Evolutionary conservation across 1,140 invertebrate species (phyloP), one percentile per base, ranked within the genome.

Genomic region (Melanaphis sacchari): DNA sequence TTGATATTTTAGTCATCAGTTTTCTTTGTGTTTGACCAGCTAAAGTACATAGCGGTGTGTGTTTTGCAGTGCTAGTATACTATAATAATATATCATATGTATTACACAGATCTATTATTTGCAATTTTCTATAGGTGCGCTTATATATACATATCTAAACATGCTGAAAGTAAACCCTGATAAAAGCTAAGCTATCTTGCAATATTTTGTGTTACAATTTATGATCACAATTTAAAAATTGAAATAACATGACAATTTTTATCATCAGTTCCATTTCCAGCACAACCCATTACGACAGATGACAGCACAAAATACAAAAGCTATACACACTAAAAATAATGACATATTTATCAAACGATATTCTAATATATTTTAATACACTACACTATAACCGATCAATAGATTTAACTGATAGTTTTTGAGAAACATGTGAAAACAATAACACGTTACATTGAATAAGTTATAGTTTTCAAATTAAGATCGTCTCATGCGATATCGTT

Each of bases 1-100:
- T 66, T 66, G 59, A 66, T 66, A 66, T 66, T 66, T 66, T n/a
- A 66, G 59, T 66, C 59, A 66, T 66, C 59, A 66, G 59, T 66
- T 66, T 66, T 66, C 59, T 66, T n/a, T n/a, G 59, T 66, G 26
- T 66, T 66, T 66, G 3, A 0, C 59, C 54, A 31, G 9, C 31
- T 15, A 66, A 66, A 31, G 11, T 3, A 15, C 59, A 31, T 66
- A 66, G 31, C 5, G 31, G 11, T 11, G 59, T 66, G 31, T n/a
- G 8, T 66, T 66, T 5, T 66, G 59, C 31, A 59, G 54, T 59
- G 31, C 31, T 59, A 31, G 54, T 31, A 3, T 31, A 66, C 26
- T 59, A 26, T 9, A 31, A 22, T 66, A 66, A 4, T 66, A n/a
- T 15, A 49, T 18, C 18, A 15, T 46, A 46, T 1, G 46, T 15